Evolutionary conservation across 1,140 invertebrate species (phyloP), one percentile per base, ranked within the genome.

Genomic region (Charaxes varanes): DNA sequence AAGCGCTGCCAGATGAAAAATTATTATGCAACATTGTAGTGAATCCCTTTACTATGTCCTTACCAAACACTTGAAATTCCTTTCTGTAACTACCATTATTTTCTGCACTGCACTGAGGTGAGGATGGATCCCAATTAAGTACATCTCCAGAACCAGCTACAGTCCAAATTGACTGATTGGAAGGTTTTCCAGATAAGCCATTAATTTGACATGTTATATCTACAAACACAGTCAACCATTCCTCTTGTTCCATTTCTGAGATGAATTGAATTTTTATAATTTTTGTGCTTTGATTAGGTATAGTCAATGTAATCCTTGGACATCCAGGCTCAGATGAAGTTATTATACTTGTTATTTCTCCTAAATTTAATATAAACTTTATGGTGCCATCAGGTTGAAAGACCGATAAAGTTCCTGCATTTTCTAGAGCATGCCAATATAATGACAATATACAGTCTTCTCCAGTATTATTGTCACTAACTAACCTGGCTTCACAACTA

Each of bases 161-260:
- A 6, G 88, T 85, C 94, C 94, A 96, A 40, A 94, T 86, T 6
- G 93, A 88, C 65, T 89, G 88, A 41, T 86, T 70, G 15, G 88
- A 88, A 12, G 93, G 91, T 51, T 85, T 87, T 7, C 89, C 89
- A 60, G 88, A 87, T 18, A 92, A 72, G 41, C 87, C 87, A 74
- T 92, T 89, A 37, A 92, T 87, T 72, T 91, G 88, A 50, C 90
- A 91, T 66, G 89, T 90, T 7, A 92, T 72, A 62, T 84, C 56
- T 41, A 89, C 90, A 61, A 95, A 86, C 62, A 93, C 88, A 19
- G 89, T 88, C 28, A 94, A 87, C 94, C 94, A 96, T 67, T 96
- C 94, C 82, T 95, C 93, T 78, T 94, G 87, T 78, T 95, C 92
- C 22, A 89, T 88, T 76, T 95, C 93, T 53, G 90, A 90, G 10